phyloP scores from a whole-genome alignment of 2,113 vertebrate genomes.

The Eolophus roseicapilla region DNA sequence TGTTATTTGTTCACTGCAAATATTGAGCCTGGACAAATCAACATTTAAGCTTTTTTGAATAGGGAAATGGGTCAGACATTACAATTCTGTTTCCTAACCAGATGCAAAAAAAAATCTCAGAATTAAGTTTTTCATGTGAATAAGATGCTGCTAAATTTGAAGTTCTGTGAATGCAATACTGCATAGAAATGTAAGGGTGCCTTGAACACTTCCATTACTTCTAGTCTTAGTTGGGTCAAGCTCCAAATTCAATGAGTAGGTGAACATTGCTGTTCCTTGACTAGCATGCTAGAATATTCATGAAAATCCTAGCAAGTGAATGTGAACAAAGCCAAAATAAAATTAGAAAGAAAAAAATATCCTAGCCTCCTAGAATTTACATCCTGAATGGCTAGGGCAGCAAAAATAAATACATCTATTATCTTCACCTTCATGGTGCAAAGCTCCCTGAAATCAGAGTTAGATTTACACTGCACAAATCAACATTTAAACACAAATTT shows the following conservation, averaged over 20 bases:
- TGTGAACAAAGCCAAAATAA: background rate
- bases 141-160: background rate
- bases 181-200: background rate
- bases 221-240: background rate
- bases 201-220: background rate
- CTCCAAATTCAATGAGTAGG: background rate
- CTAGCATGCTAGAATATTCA: background rate
- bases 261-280: background rate
- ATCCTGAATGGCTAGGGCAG: background rate
- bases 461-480: background rate
- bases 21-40: background rate
- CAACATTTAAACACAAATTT: background rate
- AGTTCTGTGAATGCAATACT: background rate
- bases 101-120: background rate
- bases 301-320: background rate
- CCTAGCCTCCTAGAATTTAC: background rate
- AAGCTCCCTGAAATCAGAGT: background rate
- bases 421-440: background rate
- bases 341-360: background rate
- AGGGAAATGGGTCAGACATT: background rate
- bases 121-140: background rate
- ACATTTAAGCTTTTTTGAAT: background rate
- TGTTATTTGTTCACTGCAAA: background rate
- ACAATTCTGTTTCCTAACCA: background rate
- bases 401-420: background rate